Base-by-base conservation (phyloP, 2,797 vertebrate species). In the Sebastes diploproa region DNA sequence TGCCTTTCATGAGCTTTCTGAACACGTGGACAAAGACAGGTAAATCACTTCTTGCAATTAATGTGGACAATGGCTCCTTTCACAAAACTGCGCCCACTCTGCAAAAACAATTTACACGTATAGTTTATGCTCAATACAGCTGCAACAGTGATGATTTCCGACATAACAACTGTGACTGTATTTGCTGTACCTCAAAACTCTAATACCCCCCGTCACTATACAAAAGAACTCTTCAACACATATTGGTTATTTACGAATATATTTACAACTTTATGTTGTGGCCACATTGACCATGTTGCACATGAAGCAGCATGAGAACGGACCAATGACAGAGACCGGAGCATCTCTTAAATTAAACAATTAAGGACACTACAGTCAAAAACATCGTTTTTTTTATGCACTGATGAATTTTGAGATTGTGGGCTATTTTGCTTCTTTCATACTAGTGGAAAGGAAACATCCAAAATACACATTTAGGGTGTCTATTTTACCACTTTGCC, bases 401-500 rank as follows among this genome's bases (percentile, higher is more conserved):
- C 38, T 46, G 2, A 46, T 16, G 38, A 46, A 46, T 7, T 46
- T 46, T 46, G 16, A 46, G 42, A 46, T 46, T 46, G 16, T 18
- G 16, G 6, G 42, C 42, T 46, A 18, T 46, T 46, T 46, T 46
- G 42, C 42, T 46, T 46, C 42, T 46, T 46, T 18, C 42, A 46
- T 46, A 46, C 42, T 46, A 46, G 42, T 46, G 42, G 16, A 46
- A 46, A 46, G 16, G 16, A 46, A 46, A 46, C 42, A 46, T 46
- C 16, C 42, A 46, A 4, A 61, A 61, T 62, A 18, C 42, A 46
- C 42, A 46, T 18, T 46, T 0, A 46, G 42, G 42, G 42, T 46
- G 42, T 18, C 0, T 0, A 42, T 16, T 42, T 42, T 42, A 42
- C 2, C 0, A 42, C 38, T 42, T 42, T 42, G 14, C 0, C 38